phyloP scores from a whole-genome alignment of 2,797 vertebrate species.

The Rhinogobio ventralis region DNA sequence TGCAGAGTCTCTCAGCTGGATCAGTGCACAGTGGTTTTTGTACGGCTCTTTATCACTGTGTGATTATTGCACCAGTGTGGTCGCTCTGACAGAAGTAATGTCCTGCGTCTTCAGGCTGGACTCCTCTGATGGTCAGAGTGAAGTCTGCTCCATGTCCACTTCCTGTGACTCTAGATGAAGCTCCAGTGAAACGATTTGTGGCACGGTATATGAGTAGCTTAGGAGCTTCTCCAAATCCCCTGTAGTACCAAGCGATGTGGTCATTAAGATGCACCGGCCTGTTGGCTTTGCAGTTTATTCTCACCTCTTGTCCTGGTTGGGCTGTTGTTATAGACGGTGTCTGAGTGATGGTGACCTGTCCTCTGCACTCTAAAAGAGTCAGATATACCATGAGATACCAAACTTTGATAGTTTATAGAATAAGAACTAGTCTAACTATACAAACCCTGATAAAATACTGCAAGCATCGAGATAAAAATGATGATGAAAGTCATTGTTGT shows the following conservation, averaged over 20 bases:
- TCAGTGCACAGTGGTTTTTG: neutral
- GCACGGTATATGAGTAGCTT: fast-evolving
- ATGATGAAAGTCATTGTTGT: neutral
- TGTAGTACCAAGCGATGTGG: neutral
- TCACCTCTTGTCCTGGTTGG: neutral
- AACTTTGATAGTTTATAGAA: neutral
- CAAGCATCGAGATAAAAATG: neutral
- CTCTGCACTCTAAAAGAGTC: neutral
- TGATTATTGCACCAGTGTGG: neutral
- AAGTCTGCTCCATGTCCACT: slow-evolving; percentile 13
- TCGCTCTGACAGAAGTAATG: slow-evolving; percentile 10
- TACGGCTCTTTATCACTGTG: neutral
- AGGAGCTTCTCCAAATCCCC: neutral
- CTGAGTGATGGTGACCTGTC: slow-evolving; percentile 7
- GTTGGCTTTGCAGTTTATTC: slow-evolving; percentile 13
- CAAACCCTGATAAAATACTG: neutral
- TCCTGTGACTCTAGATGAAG: neutral
- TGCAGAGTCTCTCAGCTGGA: neutral
- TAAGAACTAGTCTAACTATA: neutral
- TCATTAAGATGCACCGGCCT: neutral
- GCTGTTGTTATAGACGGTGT: neutral
- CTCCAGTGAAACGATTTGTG: neutral
- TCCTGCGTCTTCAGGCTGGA: neutral
- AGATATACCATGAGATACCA: neutral
- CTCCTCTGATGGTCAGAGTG: slow-evolving; percentile 10